Base-by-base conservation (phyloP, 2,113 vertebrate genomes). In the Arenaria interpres region DNA sequence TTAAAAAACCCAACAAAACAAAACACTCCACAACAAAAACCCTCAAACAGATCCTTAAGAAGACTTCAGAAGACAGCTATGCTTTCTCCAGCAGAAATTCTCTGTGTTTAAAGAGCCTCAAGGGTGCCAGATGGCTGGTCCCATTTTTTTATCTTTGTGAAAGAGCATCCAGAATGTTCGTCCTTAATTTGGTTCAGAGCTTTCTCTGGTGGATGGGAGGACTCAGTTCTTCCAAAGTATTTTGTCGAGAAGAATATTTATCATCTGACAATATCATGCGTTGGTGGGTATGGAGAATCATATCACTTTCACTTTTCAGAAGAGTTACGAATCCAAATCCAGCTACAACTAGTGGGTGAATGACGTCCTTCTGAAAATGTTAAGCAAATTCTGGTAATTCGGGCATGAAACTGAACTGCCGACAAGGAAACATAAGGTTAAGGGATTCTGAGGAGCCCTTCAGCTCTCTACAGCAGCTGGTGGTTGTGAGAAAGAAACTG, bases 341-440 rank as follows among this genome's bases (percentile, higher is more conserved):
- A 89, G 83, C 76, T 89, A 94, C 53, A 90, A 51, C 69, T 73
- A 85, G 94, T 89, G 89, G 92, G 92, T 94, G 96, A 96, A 94
- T 96, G 94, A 96, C 87, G 12, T 95, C 84, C 80, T 91, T 95
- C 73, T 87, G 93, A 96, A 97, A 97, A 96, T 94, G 95, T 92
- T 95, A 96, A 96, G 88, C 63, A 93, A 94, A 96, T 94, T 92
- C 93, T 89, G 48, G 69, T 77, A 96, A 96, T 75, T 53, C 86
- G 68, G 74, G 90, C 90, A 97, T 89, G 77, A 96, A 89, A 93
- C 77, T 82, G 92, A 94, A 81, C 92, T 87, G 69, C 76, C 66
- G 86, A 87, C 75, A 95, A 80, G 56, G 77, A 93, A 96, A 96
- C 84, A 91, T 78, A 95, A 92, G 86, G 89, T 80, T 93, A 89